Base-by-base conservation (phyloP, 2,888 invertebrate species). In the Rhagophthalmus giganteus region DNA sequence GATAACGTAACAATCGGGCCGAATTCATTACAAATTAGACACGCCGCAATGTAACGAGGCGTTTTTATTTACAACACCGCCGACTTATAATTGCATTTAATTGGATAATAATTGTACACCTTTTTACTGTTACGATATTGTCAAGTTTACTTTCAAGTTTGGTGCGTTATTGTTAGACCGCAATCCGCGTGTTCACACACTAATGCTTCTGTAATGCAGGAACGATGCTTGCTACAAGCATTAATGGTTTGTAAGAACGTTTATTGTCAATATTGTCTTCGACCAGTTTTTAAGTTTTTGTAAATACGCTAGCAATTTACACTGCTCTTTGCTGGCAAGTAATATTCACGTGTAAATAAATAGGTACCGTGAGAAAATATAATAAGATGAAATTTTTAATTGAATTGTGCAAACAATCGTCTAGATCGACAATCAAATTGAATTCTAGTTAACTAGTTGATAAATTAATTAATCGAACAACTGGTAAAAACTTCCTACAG, bases 171-270 rank as follows among this genome's bases (percentile, higher is more conserved):
- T 33, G n/a, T n/a, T n/a, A n/a, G n/a, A n/a, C n/a, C 20, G 3
- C 39, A 38, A 34, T 34, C 40, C 28, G 33, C 32, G 34, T 33
- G 40, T 31, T 26, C 3, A 20, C 20, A 20, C 3, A 20, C 20
- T 20, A 20, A 20, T 20, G 20, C 10, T 37, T 27, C 32, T 37
- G 40, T 45, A 34, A 40, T 45, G 45, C 34, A 34, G 25, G 37
- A 40, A 55, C 40, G 38, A 59, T 59, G 59, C 44, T 59, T 34
- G 47, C 55, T 31, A 49, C 54, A 44, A 54, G 50, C 49, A 49
- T 57, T 54, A 55, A 55, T 44, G 57, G 57, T 59, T 48, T 40
- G 59, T 57, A 27, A 24, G 9, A 34, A 11, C n/a, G 9, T 16
- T 31, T 15, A 5, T 2, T 16, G 24, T 32, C n/a, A 26, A 14